These are phyloP conservation scores for Sardina pilchardus DNA, from an alignment of 2,113 vertebrate species.

Conservation along the genomic window DNA sequence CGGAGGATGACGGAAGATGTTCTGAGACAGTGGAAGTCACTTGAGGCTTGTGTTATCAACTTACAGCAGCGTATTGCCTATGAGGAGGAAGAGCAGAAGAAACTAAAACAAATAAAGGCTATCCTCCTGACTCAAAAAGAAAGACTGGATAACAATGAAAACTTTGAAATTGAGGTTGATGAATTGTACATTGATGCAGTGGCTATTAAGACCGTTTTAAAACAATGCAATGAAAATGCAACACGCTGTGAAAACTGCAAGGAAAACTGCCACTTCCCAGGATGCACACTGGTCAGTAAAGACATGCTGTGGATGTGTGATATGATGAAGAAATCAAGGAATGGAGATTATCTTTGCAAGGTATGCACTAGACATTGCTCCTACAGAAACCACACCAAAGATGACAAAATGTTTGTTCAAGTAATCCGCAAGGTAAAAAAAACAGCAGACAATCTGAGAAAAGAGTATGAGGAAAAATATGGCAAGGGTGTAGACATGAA, in stretches of 20 bases:
- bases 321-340: too few relatives aligned
- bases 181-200: background rate
- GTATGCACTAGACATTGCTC: too few relatives aligned
- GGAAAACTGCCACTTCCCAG: background rate
- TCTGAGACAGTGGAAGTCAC: background rate
- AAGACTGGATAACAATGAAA: background rate
- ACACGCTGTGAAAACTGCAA: background rate
- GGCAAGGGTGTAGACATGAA: too few relatives aligned
- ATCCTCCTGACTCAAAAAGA: too few relatives aligned
- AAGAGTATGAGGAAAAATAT: too few relatives aligned
- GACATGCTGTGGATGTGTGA: background rate
- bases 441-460: too few relatives aligned
- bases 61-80: background rate
- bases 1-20: background rate
- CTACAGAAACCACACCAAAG: too few relatives aligned
- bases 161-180: background rate
- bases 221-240: background rate
- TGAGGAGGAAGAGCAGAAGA: background rate
- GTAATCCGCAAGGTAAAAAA: too few relatives aligned
- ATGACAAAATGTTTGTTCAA: too few relatives aligned
- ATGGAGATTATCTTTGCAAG: too few relatives aligned
- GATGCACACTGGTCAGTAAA: background rate
- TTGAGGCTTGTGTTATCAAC: background rate
- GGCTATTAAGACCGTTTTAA: background rate
- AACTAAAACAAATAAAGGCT: background rate